phyloP scores from a whole-genome alignment of 2,888 invertebrate species.

The Watsonalla cultraria region DNA sequence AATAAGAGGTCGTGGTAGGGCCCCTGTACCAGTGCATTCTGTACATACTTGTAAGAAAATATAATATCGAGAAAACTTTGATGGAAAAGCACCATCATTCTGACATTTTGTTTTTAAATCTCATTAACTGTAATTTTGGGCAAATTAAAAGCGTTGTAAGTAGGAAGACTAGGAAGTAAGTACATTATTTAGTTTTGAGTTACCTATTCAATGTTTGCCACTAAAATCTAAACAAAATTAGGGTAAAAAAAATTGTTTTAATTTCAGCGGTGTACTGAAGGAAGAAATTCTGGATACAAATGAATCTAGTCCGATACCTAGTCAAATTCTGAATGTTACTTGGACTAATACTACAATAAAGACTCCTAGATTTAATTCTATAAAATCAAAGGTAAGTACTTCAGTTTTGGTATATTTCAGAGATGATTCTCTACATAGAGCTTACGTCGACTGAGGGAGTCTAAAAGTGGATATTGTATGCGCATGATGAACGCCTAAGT shows the following conservation, averaged over 20 bases:
- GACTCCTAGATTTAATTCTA: conserved; percentile 50
- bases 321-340: conserved; percentile 24
- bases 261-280: conserved; percentile 64
- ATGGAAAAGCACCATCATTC: no score
- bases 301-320: conserved; percentile 33
- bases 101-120: no score
- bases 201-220: no score
- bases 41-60: no score
- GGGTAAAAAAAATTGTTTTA: no score
- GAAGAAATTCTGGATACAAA: conserved; percentile 46
- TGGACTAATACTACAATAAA: conserved; percentile 21
- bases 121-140: no score
- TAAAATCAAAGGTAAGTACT: conserved; percentile 59
- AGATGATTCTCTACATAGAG: background rate
- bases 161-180: no score
- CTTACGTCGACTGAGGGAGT: background rate
- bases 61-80: no score
- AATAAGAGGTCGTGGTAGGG: no score
- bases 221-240: no score
- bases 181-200: no score
- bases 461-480: background rate
- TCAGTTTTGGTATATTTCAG: conserved; percentile 8
- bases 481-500: conserved; percentile 1
- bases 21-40: background rate
- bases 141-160: no score